Conservation (phyloP, 1,140 invertebrate genomes). For the Heliconius hermathena region DNA sequence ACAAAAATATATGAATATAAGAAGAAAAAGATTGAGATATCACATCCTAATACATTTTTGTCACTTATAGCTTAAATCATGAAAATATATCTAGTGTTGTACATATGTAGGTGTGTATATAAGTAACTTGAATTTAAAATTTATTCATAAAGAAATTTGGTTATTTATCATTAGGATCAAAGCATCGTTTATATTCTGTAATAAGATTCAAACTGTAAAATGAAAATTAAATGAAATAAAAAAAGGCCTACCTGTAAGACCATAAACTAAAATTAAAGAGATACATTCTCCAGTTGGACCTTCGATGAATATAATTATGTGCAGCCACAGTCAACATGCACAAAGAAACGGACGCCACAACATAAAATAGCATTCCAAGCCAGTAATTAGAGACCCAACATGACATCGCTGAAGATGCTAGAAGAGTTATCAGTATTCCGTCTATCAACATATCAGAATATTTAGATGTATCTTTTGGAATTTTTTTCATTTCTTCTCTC, state of each 20-base stretch:
- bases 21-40: conserved; percentile 32
- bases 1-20: conserved; percentile 31
- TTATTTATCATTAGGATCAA: no score
- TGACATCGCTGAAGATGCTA: conserved; percentile 52
- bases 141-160: no score
- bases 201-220: neutral
- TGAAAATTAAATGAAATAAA: neutral
- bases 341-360: conserved; percentile 77
- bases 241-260: conserved; percentile 82
- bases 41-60: no score
- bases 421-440: conserved; percentile 53
- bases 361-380: conserved; percentile 51
- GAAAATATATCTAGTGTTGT: no score
- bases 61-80: no score
- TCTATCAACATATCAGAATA: conserved; percentile 57
- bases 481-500: conserved; percentile 76
- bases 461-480: conserved; percentile 54
- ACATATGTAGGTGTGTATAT: no score
- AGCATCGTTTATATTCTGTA: no score
- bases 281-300: conserved; percentile 91
- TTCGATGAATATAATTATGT: conserved; percentile 92
- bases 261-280: conserved; percentile 87
- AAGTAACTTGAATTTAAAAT: no score
- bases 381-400: conserved; percentile 58
- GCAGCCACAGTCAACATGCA: conserved; percentile 83